A percentile compares a stretch with the other conserved stretches of the same genome.
Evolutionary conservation across 2,888 invertebrate species (phyloP).

Genomic region (Hyposoter dolosus): DNA sequence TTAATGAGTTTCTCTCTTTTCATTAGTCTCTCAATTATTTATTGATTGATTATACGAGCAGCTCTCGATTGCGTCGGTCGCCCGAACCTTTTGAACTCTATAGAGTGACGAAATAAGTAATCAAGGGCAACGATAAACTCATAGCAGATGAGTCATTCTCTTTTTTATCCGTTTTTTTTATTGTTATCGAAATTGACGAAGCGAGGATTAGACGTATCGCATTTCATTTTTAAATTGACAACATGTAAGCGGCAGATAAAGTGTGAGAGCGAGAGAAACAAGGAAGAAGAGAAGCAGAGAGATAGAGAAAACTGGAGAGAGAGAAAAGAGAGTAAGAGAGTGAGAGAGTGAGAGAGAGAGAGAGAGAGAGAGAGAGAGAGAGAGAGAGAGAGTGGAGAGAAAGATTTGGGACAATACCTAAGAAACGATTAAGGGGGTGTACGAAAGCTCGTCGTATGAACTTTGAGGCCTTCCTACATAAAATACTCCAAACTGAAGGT

Average conservation of each 20-base stretch:
- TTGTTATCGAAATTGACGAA: conserved; percentile 9
- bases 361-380: conserved; percentile 31
- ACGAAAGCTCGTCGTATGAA: conserved; percentile 82
- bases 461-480: conserved; percentile 83
- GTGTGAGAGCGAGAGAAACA: conserved; percentile 13
- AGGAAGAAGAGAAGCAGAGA: conserved; percentile 17
- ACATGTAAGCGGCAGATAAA: conserved; percentile 10
- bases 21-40: neutral
- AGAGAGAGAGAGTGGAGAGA: conserved; percentile 32
- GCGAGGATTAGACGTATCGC: conserved; percentile 27
- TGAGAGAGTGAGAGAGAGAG: conserved; percentile 40
- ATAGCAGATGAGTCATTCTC: conserved; percentile 39
- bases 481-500: conserved; percentile 84
- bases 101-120: conserved; percentile 65
- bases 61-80: conserved; percentile 26
- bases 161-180: conserved; percentile 21
- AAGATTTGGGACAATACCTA: conserved; percentile 79
- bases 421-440: conserved; percentile 82
- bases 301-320: conserved; percentile 34
- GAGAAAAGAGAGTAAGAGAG: conserved; percentile 37
- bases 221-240: conserved; percentile 9
- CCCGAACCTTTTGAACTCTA: conserved; percentile 62
- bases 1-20: conserved; percentile 5
- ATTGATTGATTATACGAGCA: conserved; percentile 12
- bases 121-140: conserved; percentile 59